phyloP scores from a whole-genome alignment of 2,797 vertebrate genomes.

The Phalanger gymnotis region DNA sequence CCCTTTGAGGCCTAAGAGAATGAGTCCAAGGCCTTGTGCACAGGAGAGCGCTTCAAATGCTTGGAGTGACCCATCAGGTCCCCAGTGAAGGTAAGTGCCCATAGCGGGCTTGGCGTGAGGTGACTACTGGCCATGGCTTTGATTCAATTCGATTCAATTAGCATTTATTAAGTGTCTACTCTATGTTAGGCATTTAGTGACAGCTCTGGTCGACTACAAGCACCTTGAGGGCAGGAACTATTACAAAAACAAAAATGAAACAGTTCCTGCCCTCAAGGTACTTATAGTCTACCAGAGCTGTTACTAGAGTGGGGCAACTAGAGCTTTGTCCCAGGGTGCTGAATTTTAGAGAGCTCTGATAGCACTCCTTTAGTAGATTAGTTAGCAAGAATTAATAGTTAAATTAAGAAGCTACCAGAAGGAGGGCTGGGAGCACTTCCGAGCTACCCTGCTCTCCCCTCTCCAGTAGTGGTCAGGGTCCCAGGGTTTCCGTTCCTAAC shows the following conservation, averaged over 20 bases:
- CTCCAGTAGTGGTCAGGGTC: neutral
- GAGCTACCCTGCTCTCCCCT: neutral
- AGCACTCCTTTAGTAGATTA: neutral
- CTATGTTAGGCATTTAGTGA: no score
- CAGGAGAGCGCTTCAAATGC: neutral
- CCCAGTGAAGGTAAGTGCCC: neutral
- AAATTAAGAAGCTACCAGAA: neutral
- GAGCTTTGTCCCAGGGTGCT: neutral
- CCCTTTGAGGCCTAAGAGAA: neutral
- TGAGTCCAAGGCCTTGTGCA: neutral
- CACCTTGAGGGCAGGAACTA: no score
- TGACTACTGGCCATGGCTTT: neutral
- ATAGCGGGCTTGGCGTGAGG: neutral
- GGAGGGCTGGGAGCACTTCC: neutral
- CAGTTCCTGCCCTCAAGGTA: neutral
- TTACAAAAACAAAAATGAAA: no score
- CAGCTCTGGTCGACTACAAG: no score
- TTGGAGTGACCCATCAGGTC: neutral
- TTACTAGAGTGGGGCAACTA: neutral
- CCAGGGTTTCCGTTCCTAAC: neutral
- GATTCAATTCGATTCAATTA: neutral
- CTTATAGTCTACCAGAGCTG: neutral
- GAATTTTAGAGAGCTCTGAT: neutral
- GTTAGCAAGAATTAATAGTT: neutral
- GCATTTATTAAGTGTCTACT: no score